These are phyloP conservation scores for Cariama cristata DNA, from an alignment of 2,113 vertebrate species.

Conservation along the genomic window DNA sequence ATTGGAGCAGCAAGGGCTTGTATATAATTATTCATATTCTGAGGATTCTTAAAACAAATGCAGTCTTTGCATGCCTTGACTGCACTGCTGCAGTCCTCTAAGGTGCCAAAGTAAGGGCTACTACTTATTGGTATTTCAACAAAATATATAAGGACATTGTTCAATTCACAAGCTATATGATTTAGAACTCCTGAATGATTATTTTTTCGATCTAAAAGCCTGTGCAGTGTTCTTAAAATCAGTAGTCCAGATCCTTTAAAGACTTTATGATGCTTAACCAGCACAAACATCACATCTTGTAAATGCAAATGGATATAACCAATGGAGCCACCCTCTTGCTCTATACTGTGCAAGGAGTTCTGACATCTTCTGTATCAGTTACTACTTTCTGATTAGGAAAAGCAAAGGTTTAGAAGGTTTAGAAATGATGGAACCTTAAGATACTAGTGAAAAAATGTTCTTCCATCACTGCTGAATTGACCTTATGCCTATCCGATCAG, in stretches of 20 bases:
- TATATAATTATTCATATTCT: background rate
- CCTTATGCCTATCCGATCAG: fast-evolving
- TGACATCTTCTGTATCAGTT: background rate
- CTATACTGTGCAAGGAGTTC: background rate
- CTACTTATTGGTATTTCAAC: background rate
- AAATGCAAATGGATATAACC: background rate
- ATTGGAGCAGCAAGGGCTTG: background rate
- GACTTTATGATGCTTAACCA: background rate
- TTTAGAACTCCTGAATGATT: background rate
- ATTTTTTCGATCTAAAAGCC: background rate
- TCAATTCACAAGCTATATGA: background rate
- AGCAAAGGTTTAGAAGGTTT: background rate
- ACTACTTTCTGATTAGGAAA: background rate
- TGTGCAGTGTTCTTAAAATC: background rate
- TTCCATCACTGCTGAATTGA: background rate
- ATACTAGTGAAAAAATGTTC: background rate
- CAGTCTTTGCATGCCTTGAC: background rate
- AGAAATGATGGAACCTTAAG: background rate
- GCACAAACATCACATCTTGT: background rate
- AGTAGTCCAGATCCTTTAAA: background rate
- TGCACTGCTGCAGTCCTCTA: background rate
- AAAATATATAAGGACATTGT: background rate
- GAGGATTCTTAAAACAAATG: background rate
- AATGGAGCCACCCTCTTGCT: background rate
- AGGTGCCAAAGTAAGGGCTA: background rate